Conservation (phyloP, 2,797 vertebrate species). For the Leuciscus waleckii region DNA sequence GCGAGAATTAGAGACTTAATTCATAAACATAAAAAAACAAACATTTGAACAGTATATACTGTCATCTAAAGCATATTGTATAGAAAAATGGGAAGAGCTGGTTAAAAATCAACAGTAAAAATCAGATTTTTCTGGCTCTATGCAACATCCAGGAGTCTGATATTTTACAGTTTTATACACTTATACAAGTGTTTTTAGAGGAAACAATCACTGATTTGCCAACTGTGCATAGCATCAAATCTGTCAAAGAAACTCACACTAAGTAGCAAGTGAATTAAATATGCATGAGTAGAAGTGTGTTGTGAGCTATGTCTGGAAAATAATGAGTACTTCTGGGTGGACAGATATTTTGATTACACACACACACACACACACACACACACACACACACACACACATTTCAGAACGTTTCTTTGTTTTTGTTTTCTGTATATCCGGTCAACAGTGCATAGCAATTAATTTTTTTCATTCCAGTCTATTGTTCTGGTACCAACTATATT, state of each 20-base stretch:
- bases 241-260: not conserved
- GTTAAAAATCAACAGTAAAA: not conserved
- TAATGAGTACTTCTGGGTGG: conserved; percentile 18
- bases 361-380: not conserved
- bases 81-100: not conserved
- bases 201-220: conserved; percentile 6
- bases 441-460: conserved; percentile 17
- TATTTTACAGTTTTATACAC: not conserved
- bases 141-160: not conserved
- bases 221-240: not conserved
- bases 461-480: conserved; percentile 11
- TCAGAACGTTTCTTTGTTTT: not conserved
- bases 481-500: not conserved
- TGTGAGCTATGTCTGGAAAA: conserved; percentile 1
- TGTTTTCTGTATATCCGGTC: conserved; percentile 2
- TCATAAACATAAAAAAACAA: not conserved
- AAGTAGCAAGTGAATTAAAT: conserved; percentile 1
- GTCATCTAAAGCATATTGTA: not conserved
- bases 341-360: not conserved
- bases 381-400: not conserved
- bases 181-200: not conserved
- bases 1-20: not conserved
- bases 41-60: not conserved
- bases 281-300: conserved; percentile 11
- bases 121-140: not conserved